A percentile compares a stretch with the other conserved stretches of the same genome.
These are phyloP conservation scores for Salmo trutta DNA, from an alignment of 2,797 vertebrate genomes.

Conservation along the genomic window DNA sequence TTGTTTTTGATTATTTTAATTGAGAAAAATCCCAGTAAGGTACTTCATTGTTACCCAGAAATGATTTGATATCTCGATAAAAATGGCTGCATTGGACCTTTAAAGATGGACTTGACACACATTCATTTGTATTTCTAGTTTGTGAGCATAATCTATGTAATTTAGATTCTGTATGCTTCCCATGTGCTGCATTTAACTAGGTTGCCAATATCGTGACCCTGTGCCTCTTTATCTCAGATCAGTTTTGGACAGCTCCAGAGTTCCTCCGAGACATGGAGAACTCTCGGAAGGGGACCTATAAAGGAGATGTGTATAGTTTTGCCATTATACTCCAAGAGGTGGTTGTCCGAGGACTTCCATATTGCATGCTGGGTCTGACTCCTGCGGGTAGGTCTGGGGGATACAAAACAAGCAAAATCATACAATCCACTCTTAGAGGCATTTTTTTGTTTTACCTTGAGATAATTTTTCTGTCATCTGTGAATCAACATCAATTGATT, in stretches of 20 bases:
- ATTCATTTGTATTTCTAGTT: too few relatives aligned
- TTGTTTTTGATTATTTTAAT: too few relatives aligned
- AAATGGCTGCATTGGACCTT: too few relatives aligned
- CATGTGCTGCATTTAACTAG: background rate
- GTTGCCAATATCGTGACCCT: background rate
- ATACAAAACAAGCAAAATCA: background rate
- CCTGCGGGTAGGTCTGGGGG: slow-evolving; percentile 78
- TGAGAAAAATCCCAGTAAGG: too few relatives aligned
- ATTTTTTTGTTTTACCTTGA: background rate
- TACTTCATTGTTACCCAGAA: too few relatives aligned
- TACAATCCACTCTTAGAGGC: background rate
- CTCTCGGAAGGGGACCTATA: slow-evolving; percentile 80
- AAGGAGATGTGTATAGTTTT: slow-evolving; percentile 93
- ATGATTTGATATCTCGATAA: too few relatives aligned
- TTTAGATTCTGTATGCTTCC: too few relatives aligned
- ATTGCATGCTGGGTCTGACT: slow-evolving; percentile 86
- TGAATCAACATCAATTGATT: background rate
- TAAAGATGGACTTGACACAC: background rate
- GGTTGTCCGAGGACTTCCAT: slow-evolving; percentile 84
- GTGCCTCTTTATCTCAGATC: slow-evolving; percentile 70
- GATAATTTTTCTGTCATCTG: background rate
- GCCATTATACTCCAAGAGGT: slow-evolving; percentile 94
- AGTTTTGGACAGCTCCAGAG: slow-evolving; percentile 93
- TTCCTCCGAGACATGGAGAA: slow-evolving; percentile 78
- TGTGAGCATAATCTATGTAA: too few relatives aligned